Evolutionary conservation across 2,113 vertebrate species (phyloP).

Genomic region (Monopterus albus): DNA sequence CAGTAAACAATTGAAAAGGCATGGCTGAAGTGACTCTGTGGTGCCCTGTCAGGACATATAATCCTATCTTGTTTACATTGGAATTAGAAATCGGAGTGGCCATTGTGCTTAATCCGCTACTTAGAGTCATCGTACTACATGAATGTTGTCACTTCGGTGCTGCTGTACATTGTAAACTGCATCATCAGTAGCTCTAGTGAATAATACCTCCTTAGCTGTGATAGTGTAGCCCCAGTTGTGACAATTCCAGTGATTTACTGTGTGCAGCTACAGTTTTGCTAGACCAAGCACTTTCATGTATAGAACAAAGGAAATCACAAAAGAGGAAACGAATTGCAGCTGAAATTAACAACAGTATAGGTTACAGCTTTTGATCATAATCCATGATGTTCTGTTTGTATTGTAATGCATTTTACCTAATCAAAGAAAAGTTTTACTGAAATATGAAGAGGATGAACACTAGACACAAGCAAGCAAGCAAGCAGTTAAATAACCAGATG

Average conservation of each 20-base stretch:
- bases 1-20: too few species aligned
- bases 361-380: not conserved
- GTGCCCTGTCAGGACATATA: too few species aligned
- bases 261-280: constrained; percentile 7
- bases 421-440: not conserved
- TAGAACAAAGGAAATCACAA: not conserved
- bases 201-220: not conserved
- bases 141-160: too few species aligned
- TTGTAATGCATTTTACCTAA: not conserved
- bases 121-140: too few species aligned
- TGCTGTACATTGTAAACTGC: not conserved
- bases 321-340: not conserved
- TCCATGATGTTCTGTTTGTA: not conserved
- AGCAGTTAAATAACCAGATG: not conserved
- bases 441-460: too few species aligned
- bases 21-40: too few species aligned
- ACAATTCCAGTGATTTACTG: constrained; percentile 10
- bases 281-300: not conserved
- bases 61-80: too few species aligned
- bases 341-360: constrained; percentile 1
- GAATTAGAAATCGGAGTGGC: too few species aligned
- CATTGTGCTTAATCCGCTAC: too few species aligned
- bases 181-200: not conserved
- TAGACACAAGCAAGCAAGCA: too few species aligned
- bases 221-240: not conserved